Evolutionary conservation across 23 tunicate species (phyloP).

Genomic region (Phallusia fumigata): DNA sequence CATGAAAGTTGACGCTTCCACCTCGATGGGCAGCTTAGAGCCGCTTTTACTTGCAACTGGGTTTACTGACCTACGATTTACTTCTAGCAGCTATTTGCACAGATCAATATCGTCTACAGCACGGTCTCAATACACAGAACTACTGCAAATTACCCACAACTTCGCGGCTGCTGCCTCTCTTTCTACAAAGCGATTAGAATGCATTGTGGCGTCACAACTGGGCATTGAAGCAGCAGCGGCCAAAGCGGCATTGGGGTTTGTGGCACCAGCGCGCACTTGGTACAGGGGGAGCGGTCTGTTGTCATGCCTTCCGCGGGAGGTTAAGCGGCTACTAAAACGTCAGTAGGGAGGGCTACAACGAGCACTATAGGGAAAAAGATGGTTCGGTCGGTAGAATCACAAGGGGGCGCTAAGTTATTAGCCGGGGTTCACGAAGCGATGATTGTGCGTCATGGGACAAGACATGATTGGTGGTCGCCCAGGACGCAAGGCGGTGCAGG

Average conservation of each 20-base stretch:
- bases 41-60: no score
- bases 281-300: background rate
- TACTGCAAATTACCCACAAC: no score
- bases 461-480: background rate
- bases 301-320: background rate
- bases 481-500: background rate
- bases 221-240: conserved; percentile 9
- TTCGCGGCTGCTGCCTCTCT: no score
- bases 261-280: background rate
- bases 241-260: background rate
- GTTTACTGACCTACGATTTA: no score
- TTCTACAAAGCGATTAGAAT: no score
- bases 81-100: no score
- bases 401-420: background rate
- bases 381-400: background rate
- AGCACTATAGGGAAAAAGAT: background rate
- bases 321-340: conserved; percentile 3
- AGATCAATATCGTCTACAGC: no score
- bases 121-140: no score
- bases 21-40: no score
- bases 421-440: background rate
- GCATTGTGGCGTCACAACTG: background rate
- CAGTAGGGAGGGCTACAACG: background rate
- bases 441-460: background rate
- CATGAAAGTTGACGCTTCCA: no score